phyloP scores from a whole-genome alignment of 2,797 vertebrate genomes.

The Mus caroli region DNA sequence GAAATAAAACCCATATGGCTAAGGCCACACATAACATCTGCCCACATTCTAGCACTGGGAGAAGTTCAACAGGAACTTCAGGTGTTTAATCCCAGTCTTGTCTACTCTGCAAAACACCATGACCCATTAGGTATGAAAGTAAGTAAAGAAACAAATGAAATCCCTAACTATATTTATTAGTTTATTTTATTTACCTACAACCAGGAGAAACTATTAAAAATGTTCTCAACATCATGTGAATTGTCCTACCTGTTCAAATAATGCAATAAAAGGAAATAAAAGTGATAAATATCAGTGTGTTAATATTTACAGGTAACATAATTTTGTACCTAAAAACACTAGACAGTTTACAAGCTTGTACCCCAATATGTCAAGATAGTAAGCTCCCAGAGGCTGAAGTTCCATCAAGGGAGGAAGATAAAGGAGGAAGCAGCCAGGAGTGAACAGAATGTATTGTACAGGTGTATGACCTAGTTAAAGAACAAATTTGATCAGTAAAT shows the following conservation, averaged over 20 bases:
- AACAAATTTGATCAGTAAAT: neutral
- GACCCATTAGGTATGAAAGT: neutral
- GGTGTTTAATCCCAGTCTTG: neutral
- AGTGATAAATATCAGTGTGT: neutral
- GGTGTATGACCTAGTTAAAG: neutral
- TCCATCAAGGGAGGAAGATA: no score
- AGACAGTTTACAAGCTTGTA: neutral
- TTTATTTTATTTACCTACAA: neutral
- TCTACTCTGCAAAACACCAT: neutral
- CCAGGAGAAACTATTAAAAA: neutral
- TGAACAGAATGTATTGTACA: neutral
- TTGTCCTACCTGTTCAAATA: neutral
- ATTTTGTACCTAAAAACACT: neutral
- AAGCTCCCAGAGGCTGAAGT: neutral
- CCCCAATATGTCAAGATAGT: neutral
- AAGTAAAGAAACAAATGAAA: neutral
- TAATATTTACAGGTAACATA: neutral
- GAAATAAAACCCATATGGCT: neutral
- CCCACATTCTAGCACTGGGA: neutral
- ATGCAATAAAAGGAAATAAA: neutral
- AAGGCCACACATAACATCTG: neutral
- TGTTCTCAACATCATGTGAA: neutral
- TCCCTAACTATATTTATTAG: neutral
- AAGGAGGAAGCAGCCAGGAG: no score
- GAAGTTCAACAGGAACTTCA: neutral